phyloP scores from a whole-genome alignment of 1,140 invertebrate genomes.

The Sycophaga agraensis region DNA sequence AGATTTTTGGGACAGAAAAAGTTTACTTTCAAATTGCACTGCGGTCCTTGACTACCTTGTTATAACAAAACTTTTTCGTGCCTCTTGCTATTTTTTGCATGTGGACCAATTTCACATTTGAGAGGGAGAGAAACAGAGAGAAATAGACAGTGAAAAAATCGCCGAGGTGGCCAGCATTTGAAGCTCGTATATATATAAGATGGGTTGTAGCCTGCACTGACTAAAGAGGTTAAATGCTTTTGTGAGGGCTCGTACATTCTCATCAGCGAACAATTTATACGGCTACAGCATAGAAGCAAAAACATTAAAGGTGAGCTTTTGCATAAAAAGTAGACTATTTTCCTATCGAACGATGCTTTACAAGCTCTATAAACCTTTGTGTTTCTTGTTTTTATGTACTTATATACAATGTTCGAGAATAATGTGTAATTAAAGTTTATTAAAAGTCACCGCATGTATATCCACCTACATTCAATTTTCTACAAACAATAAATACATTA shows the following conservation, averaged over 20 bases:
- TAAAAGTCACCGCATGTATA: no score
- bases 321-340: slow-evolving; percentile 21
- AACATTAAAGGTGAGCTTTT: slow-evolving; percentile 12
- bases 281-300: slow-evolving; percentile 4
- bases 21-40: background rate
- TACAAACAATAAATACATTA: no score
- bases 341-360: no score
- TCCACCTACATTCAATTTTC: no score
- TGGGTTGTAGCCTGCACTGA: background rate
- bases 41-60: background rate
- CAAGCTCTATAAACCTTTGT: no score
- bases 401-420: no score
- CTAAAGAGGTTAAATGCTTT: slow-evolving; percentile 21
- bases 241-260: slow-evolving; percentile 9
- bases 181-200: slow-evolving; percentile 2
- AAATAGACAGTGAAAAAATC: background rate
- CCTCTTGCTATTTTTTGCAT: background rate
- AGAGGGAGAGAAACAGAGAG: background rate
- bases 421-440: no score
- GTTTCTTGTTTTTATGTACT: no score
- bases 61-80: slow-evolving; percentile 19
- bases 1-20: background rate
- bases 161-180: background rate
- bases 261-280: slow-evolving; percentile 18
- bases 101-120: no score